Base-by-base conservation (phyloP, 2,888 invertebrate species). In the Chrysina gloriosa region DNA sequence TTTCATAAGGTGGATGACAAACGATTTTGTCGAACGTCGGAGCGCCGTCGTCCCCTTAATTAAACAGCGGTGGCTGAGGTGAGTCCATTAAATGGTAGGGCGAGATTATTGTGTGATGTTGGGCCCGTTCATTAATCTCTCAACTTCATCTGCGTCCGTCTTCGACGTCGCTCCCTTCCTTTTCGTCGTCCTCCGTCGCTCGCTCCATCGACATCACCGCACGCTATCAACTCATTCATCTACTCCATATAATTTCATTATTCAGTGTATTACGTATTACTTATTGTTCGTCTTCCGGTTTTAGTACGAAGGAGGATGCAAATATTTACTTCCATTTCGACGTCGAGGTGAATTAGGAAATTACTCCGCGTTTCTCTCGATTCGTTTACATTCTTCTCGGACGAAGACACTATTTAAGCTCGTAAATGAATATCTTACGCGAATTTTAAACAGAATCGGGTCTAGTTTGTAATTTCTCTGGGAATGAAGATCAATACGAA, bases 11-110 rank as follows among this genome's bases (percentile, higher is more conserved):
- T 27, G 65, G 45, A 39, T 54, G 65, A 65, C 36, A 54, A 65
- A 54, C 39, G 65, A 54, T 54, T 65, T 65, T 65, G 65, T 65
- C 25, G 54, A 65, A 54, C 54, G 27, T 42, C 29, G 50, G 36
- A 52, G 69, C 69, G 70, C 70, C 70, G 71, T 66, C 50, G 64
- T 67, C 29, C 29, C 50, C 69, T 73, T 75, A 75, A 75, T 75
- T 75, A 75, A 74, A 75, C 73, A 73, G 71, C 69, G 69, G 74
- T 71, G 50, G 68, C 68, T 71, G 71, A 74, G 74, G 75, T 74
- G 74, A 73, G 76, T 77, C 77, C 75, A 77, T 77, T 77, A 77
- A 77, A 74, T 67, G 72, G 67, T 71, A 74, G 72, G 74, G 73
- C 67, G 76, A 76, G 75, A 76, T 71, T 74, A 77, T 77, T 76